phyloP scores from a whole-genome alignment of 1,140 invertebrate species.

The Danaus melanippus region DNA sequence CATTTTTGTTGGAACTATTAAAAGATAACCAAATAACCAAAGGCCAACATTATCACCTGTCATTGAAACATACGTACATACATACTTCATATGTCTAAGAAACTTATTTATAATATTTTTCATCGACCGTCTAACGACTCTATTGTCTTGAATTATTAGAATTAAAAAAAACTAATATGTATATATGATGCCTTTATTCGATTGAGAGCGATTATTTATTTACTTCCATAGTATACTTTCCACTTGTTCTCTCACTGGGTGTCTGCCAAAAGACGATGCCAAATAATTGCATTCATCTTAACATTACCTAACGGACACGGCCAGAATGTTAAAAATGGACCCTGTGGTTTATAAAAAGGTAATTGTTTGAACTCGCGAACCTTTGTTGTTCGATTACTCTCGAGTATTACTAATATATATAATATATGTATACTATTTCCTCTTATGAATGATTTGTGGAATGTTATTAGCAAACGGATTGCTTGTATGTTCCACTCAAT shows the following conservation, averaged over 20 bases:
- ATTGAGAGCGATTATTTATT: conserved; percentile 6
- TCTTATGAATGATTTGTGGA: too few relatives aligned
- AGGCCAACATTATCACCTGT: too few relatives aligned
- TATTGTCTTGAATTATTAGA: too few relatives aligned
- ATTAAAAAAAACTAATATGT: too few relatives aligned
- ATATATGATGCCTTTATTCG: too few relatives aligned
- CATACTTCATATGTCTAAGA: too few relatives aligned
- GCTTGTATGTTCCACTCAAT: conserved; percentile 24
- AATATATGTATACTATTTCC: too few relatives aligned
- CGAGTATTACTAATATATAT: too few relatives aligned
- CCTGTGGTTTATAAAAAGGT: conserved; percentile 3
- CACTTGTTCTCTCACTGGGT: conserved; percentile 32
- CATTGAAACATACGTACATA: too few relatives aligned
- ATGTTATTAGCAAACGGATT: conserved; percentile 5
- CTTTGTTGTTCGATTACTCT: too few relatives aligned
- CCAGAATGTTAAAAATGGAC: conserved; percentile 15
- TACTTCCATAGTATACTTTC: conserved; percentile 12
- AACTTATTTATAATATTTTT: too few relatives aligned
- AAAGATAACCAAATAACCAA: conserved; percentile 1
- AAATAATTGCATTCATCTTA: conserved; percentile 46
- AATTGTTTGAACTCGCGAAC: background rate
- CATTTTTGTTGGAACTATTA: conserved; percentile 8
- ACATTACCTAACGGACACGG: conserved; percentile 29
- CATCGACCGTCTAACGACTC: too few relatives aligned
- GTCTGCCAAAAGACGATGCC: conserved; percentile 46